Base-by-base conservation (phyloP, 2,888 invertebrate species). In the Catocala sponsa region DNA sequence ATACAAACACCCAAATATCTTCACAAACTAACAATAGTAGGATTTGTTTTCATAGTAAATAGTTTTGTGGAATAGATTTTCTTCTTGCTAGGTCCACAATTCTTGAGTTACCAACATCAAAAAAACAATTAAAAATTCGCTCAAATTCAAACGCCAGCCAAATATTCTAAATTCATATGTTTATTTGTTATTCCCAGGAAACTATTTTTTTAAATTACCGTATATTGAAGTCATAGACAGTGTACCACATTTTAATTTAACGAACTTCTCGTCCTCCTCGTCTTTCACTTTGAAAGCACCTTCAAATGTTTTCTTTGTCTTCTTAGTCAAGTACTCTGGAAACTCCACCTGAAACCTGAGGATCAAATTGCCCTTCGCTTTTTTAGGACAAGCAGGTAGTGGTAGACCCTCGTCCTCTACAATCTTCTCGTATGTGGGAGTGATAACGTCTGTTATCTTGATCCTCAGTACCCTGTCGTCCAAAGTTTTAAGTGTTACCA, bases 361-460 rank as follows among this genome's bases (percentile, higher is more conserved):
- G 49, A 97, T 95, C 47, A 98, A 88, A 81, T 97, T 95, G 9
- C 98, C 98, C 73, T 95, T 96, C 44, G 95, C 95, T 54, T 95
- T 95, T 49, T 95, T 91, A 0, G 94, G 94, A 76, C 95, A 94
- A 59, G 95, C 95, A 2, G 96, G 94, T 59, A 96, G 84, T 0
- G 97, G 97, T 76, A 98, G 91, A 0, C 98, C 98, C 89, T 98
- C 98, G 6, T 95, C 95, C 56, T 95, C 94, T 0, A 98, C 93
- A 0, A 96, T 80, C 86, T 97, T 97, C 68, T 95, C 95, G 76
- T 96, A 97, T 1, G 95, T 95, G 0, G 97, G 97, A 32, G 94
- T 93, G 51, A 97, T 95, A 5, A 97, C 96, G 80, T 97, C 97
- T 5, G 96, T 96, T 61, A 98, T 96, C 56, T 96, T 96, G 44